A percentile compares a stretch with the other conserved stretches of the same genome.
Conservation (phyloP, 2,113 vertebrate species). For the Spilogale gracilis region DNA sequence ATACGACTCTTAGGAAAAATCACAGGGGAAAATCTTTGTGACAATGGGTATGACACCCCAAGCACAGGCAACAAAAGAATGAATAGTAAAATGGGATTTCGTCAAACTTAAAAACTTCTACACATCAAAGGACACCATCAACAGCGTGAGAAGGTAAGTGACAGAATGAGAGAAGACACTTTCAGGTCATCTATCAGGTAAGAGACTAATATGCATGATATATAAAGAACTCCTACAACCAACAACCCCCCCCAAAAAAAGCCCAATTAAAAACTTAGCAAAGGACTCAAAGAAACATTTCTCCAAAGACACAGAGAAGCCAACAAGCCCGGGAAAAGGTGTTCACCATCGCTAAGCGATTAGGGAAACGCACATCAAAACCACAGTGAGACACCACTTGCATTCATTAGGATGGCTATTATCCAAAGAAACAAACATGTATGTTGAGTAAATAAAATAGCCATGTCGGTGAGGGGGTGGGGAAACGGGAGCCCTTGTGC, state of each 20-base stretch:
- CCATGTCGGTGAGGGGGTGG: background rate
- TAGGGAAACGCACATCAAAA: accelerated
- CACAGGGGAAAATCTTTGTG: background rate
- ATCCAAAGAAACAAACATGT: background rate
- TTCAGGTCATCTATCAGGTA: background rate
- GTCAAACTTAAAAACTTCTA: background rate
- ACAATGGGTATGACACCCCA: no score
- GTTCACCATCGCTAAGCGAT: background rate
- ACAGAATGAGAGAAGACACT: background rate
- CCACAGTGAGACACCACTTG: no score
- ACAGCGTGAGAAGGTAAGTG: background rate
- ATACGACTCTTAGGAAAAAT: background rate
- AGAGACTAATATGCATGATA: no score
- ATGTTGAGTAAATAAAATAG: no score
- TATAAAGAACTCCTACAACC: background rate
- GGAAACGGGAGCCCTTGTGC: no score
- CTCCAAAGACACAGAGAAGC: background rate
- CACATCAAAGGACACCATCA: background rate
- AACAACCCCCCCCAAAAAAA: background rate
- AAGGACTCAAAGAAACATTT: background rate
- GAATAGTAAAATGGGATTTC: background rate
- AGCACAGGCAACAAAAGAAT: background rate
- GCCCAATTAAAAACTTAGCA: background rate
- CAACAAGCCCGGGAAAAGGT: background rate
- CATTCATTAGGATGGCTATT: background rate